Evolutionary conservation across 2,113 vertebrate genomes (phyloP).

Genomic region (Phoenicopterus ruber): DNA sequence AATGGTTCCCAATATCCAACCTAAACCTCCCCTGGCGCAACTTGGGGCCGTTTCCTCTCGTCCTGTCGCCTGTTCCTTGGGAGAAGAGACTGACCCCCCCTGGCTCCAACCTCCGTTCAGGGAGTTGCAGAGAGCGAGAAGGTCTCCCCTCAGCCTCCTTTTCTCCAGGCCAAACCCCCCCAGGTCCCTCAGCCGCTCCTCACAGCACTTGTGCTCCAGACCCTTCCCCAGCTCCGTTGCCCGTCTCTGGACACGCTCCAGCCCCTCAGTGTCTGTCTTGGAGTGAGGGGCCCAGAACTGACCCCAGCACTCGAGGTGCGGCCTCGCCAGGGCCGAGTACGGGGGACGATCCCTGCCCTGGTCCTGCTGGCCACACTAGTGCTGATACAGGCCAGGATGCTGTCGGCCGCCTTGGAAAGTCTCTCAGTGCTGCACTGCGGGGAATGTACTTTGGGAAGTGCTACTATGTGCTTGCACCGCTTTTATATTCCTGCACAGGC

Average conservation of each 20-base stretch:
- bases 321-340: neutral
- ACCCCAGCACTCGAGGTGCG: fast-evolving
- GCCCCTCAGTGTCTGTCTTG: neutral
- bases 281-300: neutral
- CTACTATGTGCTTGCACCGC: neutral
- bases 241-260: neutral
- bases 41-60: neutral
- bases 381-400: neutral
- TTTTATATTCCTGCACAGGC: neutral
- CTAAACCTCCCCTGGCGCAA: neutral
- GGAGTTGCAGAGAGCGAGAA: too few species aligned
- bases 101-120: too few species aligned
- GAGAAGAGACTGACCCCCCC: fast-evolving
- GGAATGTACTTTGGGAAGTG: too few species aligned
- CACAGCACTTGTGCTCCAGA: neutral
- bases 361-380: neutral
- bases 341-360: fast-evolving
- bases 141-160: too few species aligned
- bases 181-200: too few species aligned
- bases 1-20: neutral
- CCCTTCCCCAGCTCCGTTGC: neutral
- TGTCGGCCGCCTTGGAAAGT: neutral
- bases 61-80: too few species aligned
- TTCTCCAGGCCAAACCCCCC: too few species aligned
- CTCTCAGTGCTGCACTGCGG: neutral